A percentile compares a stretch with the other conserved stretches of the same genome.
These are phyloP conservation scores for Empidonax traillii DNA, from an alignment of 2,113 vertebrate species.

Conservation along the genomic window DNA sequence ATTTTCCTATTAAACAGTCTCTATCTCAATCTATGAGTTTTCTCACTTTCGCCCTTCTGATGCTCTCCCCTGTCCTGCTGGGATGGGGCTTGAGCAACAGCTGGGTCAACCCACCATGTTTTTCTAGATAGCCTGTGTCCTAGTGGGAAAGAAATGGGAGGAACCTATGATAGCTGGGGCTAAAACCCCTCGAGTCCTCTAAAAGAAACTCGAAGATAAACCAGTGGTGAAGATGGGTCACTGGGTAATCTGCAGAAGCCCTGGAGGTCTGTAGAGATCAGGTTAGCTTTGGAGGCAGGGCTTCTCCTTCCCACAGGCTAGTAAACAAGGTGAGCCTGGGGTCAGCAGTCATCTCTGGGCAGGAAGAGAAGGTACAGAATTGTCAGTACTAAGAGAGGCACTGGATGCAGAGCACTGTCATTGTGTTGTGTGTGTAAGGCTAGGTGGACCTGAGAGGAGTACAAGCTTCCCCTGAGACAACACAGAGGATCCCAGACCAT, in stretches of 20 bases:
- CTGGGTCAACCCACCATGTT: background rate
- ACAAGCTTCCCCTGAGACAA: fast-evolving
- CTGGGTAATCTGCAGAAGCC: background rate
- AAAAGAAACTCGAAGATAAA: background rate
- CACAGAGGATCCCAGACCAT: background rate
- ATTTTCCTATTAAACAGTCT: background rate
- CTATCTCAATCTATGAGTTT: background rate
- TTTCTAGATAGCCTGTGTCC: background rate
- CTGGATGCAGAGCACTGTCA: no score
- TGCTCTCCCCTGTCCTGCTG: background rate
- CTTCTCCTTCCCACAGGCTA: background rate
- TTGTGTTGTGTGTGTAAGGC: fast-evolving
- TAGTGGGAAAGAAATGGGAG: background rate
- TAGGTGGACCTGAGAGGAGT: background rate
- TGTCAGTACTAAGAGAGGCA: background rate
- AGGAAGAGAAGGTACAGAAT: background rate
- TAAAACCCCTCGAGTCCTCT: background rate
- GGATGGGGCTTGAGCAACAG: fast-evolving
- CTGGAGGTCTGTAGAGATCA: background rate
- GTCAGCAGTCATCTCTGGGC: background rate
- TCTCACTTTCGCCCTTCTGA: background rate
- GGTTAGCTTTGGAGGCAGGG: background rate
- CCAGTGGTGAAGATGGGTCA: background rate
- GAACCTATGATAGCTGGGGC: background rate
- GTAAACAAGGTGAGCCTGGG: no score